Evolutionary conservation across 92 coral and sea anemone genomes (phyloP), one percentile per base, ranked within the genome.

Genomic region (Micromussa lordhowensis): DNA sequence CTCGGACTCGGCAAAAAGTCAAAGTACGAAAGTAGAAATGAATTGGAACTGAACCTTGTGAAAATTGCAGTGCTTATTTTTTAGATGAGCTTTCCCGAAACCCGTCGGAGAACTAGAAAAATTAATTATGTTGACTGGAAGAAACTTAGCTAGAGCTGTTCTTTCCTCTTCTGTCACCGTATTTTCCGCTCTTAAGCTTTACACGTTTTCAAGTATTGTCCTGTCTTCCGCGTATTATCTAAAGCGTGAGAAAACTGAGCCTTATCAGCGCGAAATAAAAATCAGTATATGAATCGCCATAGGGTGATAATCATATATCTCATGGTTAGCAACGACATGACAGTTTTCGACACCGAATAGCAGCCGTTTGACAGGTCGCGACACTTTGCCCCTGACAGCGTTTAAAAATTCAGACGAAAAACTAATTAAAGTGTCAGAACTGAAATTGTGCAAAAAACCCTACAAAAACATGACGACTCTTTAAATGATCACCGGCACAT

Each of bases 221-320:
- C 4, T 18, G 29, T 61, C 18, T 21, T 11, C 34, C 78, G 10
- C 36, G 16, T 2, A 21, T 34, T 18, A 73, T 32, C 31, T 66
- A 5, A 35, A 38, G 53, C 29, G 78, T 73, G 78, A 53, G 53
- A 36, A 34, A 73, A 73, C 4, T 35, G 26, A 73, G 35, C 19
- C 26, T 73, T 34, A 34, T 73, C 78, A 73, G 29, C 78, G 51
- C 53, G 26, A 36, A 73, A 35, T 26, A 73, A 38, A 7, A 34
- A 73, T 29, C 53, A 73, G 51, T 73, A 21, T 73, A 36, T 36
- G 53, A 73, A 73, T 32, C 78, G 53, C 51, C 44, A 28, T 32
- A 51, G 82, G 48, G 82, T 17, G 31, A 51, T 79, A 31, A 79
- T 73, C 44, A 55, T 22, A 55, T 79, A 79, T 79, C 31, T 55